Evolutionary conservation across 1,140 invertebrate species (phyloP).

Genomic region (Heterodera schachtii): DNA sequence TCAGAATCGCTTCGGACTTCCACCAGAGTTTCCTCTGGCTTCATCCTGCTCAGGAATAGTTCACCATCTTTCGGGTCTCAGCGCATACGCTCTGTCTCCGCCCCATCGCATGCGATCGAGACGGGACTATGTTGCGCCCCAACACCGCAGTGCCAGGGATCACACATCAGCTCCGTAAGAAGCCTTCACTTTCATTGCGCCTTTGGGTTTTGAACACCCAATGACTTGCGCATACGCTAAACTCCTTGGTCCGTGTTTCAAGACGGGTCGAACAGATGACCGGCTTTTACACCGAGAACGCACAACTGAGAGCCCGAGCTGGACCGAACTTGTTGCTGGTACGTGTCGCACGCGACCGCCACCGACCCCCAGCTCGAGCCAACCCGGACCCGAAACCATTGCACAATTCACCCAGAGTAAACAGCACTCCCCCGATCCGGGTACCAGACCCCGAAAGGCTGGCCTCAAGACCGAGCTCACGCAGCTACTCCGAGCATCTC

Average conservation of each 20-base stretch:
- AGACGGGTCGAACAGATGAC: conserved; percentile 76
- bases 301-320: conserved; percentile 23
- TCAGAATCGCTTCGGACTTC: conserved; percentile 84
- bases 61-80: conserved; percentile 87
- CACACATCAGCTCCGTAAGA: conserved; percentile 49
- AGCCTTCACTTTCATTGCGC: conserved; percentile 74
- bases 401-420: conserved; percentile 18
- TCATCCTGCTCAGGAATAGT: conserved; percentile 83
- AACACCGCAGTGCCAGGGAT: conserved; percentile 35
- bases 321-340: conserved; percentile 24
- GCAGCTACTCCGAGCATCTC: conserved; percentile 21
- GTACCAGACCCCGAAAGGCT: conserved; percentile 32
- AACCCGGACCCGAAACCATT: conserved; percentile 18
- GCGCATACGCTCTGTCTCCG: conserved; percentile 76
- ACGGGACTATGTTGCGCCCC: conserved; percentile 57
- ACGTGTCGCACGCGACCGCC: conserved; percentile 44
- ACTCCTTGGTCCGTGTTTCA: conserved; percentile 92
- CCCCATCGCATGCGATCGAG: conserved; percentile 65
- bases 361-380: conserved; percentile 33
- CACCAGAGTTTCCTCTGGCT: conserved; percentile 85
- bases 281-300: conserved; percentile 66
- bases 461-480: conserved; percentile 27
- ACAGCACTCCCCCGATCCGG: conserved; percentile 35
- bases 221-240: conserved; percentile 80
- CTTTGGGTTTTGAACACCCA: conserved; percentile 72